Evolutionary conservation across 1,140 invertebrate species (phyloP), one percentile per base, ranked within the genome.

Genomic region (Lasioglossum albipes): DNA sequence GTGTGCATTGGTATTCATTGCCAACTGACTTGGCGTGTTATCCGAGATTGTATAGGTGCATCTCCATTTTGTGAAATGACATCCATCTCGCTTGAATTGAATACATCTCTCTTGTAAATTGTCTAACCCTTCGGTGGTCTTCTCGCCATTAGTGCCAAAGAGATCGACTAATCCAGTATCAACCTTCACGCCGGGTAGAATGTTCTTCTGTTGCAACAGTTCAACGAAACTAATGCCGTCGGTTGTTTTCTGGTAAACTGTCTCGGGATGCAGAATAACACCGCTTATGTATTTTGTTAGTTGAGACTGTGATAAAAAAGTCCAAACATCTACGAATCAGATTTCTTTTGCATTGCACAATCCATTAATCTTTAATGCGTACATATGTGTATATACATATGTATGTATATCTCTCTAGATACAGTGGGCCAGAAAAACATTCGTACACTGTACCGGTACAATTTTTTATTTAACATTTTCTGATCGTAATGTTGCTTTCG

Each of bases 31-130:
- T 2, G 99, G 98, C 4, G 96, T 98, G 91, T 97, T 95, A 84
- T 96, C 95, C 70, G 96, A 96, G 89, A 99, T 99, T 92, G 99
- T 99, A 67, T 99, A 94, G 0, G 99, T 98, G 93, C 97, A 99
- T 89, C 99, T 95, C 99, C 99, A 99, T 91, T 99, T 99, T 88
- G 98, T 98, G 93, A 99, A 99, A 87, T 98, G 96, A 91, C 98
- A 99, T 27, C 99, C 99, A 89, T 98, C 97, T 91, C 99, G 98
- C 93, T 99, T 99, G 95, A 99, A 99, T 91, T 99, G 97, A 75
- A 98, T 97, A 93, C 98, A 99, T 78, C 99, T 96, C 89, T 97
- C 96, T 81, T 96, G 96, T 90, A 99, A 94, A 91, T 99, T 97
- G 93, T 99, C 99, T 79, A 99, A 94, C 94, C 98, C 98, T 94